Percentiles rank a stretch among this genome's conserved stretches.
phyloP scores from a whole-genome alignment of 1,140 invertebrate genomes.

The Copidosoma floridanum region DNA sequence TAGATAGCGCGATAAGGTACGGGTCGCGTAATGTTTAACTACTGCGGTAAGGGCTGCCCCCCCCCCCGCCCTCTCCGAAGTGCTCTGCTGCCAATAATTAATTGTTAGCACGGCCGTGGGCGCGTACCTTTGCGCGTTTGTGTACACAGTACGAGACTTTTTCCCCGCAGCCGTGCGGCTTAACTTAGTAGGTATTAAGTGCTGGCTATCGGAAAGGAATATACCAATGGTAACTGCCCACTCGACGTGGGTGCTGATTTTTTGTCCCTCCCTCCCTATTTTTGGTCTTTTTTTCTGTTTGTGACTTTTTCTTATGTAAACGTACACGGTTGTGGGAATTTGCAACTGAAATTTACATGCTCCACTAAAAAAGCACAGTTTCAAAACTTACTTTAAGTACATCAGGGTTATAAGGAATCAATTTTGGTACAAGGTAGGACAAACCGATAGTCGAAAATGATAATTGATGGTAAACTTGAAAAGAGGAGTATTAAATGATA shows the following conservation, averaged over 20 bases:
- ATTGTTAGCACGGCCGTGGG: conserved; percentile 51
- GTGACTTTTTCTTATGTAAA: too few relatives aligned
- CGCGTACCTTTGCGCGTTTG: background rate
- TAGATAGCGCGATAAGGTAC: conserved; percentile 57
- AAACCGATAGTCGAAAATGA: too few relatives aligned
- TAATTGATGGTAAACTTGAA: too few relatives aligned
- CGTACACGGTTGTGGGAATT: too few relatives aligned
- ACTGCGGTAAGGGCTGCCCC: conserved; percentile 28
- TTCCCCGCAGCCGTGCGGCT: background rate
- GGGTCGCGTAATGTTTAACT: conserved; percentile 57
- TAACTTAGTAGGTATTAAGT: conserved; percentile 21
- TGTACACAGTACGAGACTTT: background rate
- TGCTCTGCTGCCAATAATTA: conserved; percentile 54
- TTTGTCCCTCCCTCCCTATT: background rate
- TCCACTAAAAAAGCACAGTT: too few relatives aligned
- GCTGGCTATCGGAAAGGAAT: conserved; percentile 12
- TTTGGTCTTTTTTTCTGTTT: too few relatives aligned
- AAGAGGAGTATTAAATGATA: too few relatives aligned
- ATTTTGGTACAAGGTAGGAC: too few relatives aligned
- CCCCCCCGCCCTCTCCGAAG: conserved; percentile 37
- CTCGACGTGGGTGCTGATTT: conserved; percentile 12
- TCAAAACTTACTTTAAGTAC: too few relatives aligned
- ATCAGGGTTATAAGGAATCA: too few relatives aligned
- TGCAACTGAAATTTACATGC: too few relatives aligned
- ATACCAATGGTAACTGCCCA: conserved; percentile 7